A percentile compares a stretch with the other conserved stretches of the same genome.
phyloP scores from a whole-genome alignment of 2,888 invertebrate species.

The Acrocyrtus sp. region DNA sequence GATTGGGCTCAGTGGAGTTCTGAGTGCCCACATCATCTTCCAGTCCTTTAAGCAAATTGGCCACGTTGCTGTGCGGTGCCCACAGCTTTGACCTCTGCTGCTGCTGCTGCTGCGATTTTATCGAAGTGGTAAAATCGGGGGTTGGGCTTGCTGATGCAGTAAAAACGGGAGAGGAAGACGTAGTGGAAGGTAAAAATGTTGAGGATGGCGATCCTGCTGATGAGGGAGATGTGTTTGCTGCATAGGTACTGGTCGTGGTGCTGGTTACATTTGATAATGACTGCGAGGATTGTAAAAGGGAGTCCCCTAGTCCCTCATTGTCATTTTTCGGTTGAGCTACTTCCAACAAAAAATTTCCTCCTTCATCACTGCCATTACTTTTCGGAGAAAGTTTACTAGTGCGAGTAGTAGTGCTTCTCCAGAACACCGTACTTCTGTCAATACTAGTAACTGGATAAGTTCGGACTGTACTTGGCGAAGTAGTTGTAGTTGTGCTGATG shows the following conservation, averaged over 20 bases:
- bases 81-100: constrained; percentile 56
- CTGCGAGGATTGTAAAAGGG: constrained; percentile 23
- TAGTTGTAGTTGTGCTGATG: not conserved
- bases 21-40: constrained; percentile 46
- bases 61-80: constrained; percentile 57
- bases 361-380: constrained; percentile 13
- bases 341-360: constrained; percentile 12
- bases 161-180: constrained; percentile 18
- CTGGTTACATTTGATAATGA: not conserved
- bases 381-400: constrained; percentile 26
- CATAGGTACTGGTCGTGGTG: not conserved
- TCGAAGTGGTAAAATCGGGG: constrained; percentile 32
- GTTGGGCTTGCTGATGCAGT: constrained; percentile 32
- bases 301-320: constrained; percentile 22
- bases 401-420: constrained; percentile 3
- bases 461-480: not conserved
- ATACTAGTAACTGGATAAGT: not conserved
- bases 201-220: too few relatives aligned
- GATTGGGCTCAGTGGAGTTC: constrained; percentile 26
- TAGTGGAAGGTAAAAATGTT: constrained; percentile 6
- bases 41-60: constrained; percentile 42
- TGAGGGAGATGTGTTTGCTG: constrained; percentile 13
- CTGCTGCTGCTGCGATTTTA: constrained; percentile 30
- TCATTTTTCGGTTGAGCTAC: constrained; percentile 42
- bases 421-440: not conserved